phyloP scores from a whole-genome alignment of 1,140 invertebrate species.

The Drosophila yakuba region DNA sequence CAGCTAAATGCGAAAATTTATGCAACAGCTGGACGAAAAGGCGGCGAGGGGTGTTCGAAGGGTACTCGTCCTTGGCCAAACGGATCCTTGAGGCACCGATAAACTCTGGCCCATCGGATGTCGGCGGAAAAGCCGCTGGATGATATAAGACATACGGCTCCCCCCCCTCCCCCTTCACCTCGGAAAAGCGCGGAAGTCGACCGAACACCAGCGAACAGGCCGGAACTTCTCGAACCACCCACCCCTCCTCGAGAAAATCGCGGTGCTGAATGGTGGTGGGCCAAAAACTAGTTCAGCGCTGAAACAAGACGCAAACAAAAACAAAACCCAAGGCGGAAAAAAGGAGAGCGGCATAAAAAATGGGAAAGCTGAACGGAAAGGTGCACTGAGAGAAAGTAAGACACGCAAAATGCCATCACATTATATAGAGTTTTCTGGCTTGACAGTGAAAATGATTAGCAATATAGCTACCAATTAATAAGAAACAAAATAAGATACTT shows the following conservation, averaged over 20 bases:
- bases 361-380: conserved; percentile 16
- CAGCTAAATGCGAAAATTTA: conserved; percentile 75
- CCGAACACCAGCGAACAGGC: background rate
- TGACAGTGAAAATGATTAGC: background rate
- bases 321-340: conserved; percentile 21
- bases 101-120: background rate
- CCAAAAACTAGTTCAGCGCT: conserved; percentile 65
- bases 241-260: background rate
- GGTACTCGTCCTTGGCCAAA: conserved; percentile 35
- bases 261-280: conserved; percentile 25
- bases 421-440: too few relatives aligned
- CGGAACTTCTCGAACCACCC: conserved; percentile 39
- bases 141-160: conserved; percentile 36
- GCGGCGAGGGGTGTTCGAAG: conserved; percentile 41
- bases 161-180: background rate
- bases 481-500: too few relatives aligned
- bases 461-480: too few relatives aligned
- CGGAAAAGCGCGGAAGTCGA: conserved; percentile 3
- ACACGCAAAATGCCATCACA: too few relatives aligned
- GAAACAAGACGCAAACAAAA: conserved; percentile 53
- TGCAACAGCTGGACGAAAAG: conserved; percentile 70
- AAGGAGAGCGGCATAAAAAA: conserved; percentile 38
- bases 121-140: conserved; percentile 16
- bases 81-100: conserved; percentile 24
- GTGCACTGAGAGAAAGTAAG: background rate